Conservation (phyloP, 92 coral and sea anemone species). For the Heteractis magnifica region DNA sequence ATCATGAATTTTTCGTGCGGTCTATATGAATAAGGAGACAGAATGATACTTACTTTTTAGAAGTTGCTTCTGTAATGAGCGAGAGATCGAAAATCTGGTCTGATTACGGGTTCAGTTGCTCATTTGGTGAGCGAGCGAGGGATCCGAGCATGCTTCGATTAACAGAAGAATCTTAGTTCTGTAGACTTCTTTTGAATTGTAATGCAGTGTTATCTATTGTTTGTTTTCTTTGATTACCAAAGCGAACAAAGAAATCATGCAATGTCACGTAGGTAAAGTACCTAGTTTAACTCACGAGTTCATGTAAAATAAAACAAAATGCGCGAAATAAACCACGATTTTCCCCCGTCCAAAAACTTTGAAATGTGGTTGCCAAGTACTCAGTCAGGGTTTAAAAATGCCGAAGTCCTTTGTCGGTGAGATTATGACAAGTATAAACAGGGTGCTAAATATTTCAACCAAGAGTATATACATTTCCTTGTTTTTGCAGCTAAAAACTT, state of each 20-base stretch:
- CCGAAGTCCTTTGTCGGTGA: background rate
- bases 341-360: background rate
- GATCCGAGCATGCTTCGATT: background rate
- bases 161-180: conserved; percentile 3
- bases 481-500: background rate
- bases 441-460: too few relatives aligned
- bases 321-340: background rate
- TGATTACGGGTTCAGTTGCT: background rate
- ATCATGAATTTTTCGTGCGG: too few relatives aligned
- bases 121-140: background rate
- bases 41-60: too few relatives aligned
- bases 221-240: conserved; percentile 7
- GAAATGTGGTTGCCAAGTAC: background rate
- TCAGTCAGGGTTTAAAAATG: background rate
- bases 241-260: background rate
- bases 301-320: background rate
- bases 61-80: too few relatives aligned
- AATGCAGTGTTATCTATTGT: conserved; percentile 2
- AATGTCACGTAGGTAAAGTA: background rate
- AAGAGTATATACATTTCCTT: background rate
- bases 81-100: background rate
- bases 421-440: background rate
- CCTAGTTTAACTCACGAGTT: background rate
- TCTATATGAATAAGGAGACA: too few relatives aligned
- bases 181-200: conserved; percentile 18